Percentiles rank a stretch among this genome's conserved stretches.
These are phyloP conservation scores for Odontomachus brunneus DNA, from an alignment of 1,140 invertebrate genomes.

Conservation along the genomic window DNA sequence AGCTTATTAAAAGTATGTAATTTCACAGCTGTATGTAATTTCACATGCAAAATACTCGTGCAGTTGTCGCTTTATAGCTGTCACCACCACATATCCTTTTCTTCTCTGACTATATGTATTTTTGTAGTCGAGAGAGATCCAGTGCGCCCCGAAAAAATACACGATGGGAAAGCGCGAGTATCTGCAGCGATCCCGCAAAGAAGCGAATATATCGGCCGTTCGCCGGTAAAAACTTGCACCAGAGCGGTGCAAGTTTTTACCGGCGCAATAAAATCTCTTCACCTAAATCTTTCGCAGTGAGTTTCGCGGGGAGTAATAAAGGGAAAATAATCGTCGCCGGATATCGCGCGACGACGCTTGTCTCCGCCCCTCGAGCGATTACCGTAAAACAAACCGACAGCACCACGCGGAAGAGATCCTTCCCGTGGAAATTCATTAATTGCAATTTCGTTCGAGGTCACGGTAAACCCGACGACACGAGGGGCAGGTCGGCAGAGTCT, in stretches of 20 bases:
- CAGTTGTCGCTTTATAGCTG: too few relatives aligned
- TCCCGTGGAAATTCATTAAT: too few relatives aligned
- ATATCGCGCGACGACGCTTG: background rate
- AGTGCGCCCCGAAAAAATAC: background rate
- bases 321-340: conserved; percentile 1
- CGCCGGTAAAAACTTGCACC: too few relatives aligned
- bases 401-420: background rate
- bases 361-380: background rate
- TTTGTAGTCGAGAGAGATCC: background rate
- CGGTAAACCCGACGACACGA: too few relatives aligned
- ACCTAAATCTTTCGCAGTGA: conserved; percentile 8
- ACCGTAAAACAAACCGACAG: conserved; percentile 20
- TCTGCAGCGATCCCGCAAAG: background rate
- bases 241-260: background rate
- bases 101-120: background rate
- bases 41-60: too few relatives aligned
- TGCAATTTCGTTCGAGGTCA: too few relatives aligned
- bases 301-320: conserved; percentile 21
- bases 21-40: too few relatives aligned
- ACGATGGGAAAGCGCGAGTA: background rate
- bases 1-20: too few relatives aligned
- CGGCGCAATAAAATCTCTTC: background rate
- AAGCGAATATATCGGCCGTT: conserved; percentile 4
- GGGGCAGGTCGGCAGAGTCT: too few relatives aligned
- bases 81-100: too few relatives aligned